Percentiles rank a stretch among this genome's conserved stretches.
These are phyloP conservation scores for Melanotaenia trifasciata DNA, from an alignment of 2,797 vertebrate species.

Conservation along the genomic window DNA sequence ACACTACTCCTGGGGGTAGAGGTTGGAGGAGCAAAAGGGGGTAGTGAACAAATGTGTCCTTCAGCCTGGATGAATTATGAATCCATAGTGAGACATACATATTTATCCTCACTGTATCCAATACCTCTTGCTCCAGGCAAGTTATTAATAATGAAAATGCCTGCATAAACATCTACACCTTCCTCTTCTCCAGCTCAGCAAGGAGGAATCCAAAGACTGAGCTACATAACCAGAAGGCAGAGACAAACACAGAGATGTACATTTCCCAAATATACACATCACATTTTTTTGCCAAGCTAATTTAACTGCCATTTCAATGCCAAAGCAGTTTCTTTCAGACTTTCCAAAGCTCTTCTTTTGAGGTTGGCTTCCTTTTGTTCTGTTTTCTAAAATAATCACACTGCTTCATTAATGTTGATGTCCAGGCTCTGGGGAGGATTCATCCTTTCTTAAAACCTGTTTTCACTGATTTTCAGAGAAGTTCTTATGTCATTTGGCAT, in stretches of 20 bases:
- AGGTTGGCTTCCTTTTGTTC: not conserved
- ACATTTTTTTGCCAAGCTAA: not conserved
- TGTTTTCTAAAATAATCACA: not conserved
- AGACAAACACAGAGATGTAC: not conserved
- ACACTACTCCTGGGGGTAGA: not conserved
- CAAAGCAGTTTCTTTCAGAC: not conserved
- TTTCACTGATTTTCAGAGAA: not conserved
- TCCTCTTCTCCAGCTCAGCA: conserved; percentile 29
- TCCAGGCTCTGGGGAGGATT: not conserved
- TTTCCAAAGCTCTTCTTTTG: not conserved
- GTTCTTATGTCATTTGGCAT: not conserved
- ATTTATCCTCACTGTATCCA: conserved; percentile 63
- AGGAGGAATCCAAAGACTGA: conserved; percentile 17
- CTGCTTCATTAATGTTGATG: not conserved
- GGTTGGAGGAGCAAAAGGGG: conserved; percentile 5
- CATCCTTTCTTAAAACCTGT: not conserved
- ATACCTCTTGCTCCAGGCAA: conserved; percentile 58
- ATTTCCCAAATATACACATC: not conserved
- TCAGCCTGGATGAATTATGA: conserved; percentile 72
- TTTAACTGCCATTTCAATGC: not conserved
- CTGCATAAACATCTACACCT: conserved; percentile 71
- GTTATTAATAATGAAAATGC: conserved; percentile 74
- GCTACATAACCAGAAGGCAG: conserved; percentile 23
- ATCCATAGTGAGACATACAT: conserved; percentile 63
- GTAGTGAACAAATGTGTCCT: conserved; percentile 64